Conservation (phyloP, 1,140 invertebrate species). For the Hormaphis cornu region DNA sequence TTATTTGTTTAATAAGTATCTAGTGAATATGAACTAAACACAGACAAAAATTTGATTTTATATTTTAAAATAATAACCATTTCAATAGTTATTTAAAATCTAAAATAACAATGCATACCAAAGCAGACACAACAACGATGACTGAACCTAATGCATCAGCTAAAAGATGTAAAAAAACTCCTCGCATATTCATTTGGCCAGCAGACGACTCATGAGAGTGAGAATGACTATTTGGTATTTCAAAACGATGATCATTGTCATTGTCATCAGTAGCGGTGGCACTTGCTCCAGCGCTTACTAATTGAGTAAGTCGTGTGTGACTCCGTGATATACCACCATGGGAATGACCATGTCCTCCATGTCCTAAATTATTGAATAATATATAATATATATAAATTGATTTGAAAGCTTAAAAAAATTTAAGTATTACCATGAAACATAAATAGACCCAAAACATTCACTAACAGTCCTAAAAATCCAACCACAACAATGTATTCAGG, state of each 20-base stretch:
- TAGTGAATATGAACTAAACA: background rate
- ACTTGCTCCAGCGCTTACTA: conserved; percentile 45
- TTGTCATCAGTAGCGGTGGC: conserved; percentile 59
- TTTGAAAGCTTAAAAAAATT: background rate
- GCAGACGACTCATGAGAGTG: conserved; percentile 52
- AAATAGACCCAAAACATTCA: conserved; percentile 73
- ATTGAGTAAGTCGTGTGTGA: conserved; percentile 51
- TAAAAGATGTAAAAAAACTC: conserved; percentile 93
- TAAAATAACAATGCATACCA: conserved; percentile 44
- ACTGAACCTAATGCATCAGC: conserved; percentile 94
- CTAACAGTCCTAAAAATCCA: conserved; percentile 64
- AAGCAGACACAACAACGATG: conserved; percentile 88
- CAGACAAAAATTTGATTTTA: background rate
- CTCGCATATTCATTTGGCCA: conserved; percentile 91
- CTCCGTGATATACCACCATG: conserved; percentile 46
- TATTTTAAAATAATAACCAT: background rate
- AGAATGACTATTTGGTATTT: conserved; percentile 43
- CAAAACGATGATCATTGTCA: conserved; percentile 66
- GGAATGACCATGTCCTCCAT: conserved; percentile 56
- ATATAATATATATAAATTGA: background rate
- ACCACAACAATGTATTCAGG: conserved; percentile 66
- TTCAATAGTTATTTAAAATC: background rate
- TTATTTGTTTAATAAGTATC: no score
- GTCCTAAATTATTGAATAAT: conserved; percentile 49
- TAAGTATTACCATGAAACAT: conserved; percentile 62